A percentile compares a stretch with the other conserved stretches of the same genome.
Conservation (phyloP, 1,140 invertebrate genomes). For the Neuroterus valhalla region DNA sequence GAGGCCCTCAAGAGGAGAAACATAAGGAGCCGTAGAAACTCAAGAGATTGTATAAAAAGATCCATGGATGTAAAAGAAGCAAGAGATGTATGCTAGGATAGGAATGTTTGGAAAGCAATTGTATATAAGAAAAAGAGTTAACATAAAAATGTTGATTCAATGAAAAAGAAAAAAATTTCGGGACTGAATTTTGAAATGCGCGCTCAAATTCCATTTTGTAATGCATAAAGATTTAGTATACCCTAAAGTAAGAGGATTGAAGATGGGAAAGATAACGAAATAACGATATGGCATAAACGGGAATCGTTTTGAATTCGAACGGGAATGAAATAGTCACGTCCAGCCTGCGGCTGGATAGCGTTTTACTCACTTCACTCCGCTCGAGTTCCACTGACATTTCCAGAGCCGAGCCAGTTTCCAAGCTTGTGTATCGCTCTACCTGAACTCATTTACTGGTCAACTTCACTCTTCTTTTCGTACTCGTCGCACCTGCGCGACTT, state of each 20-base stretch:
- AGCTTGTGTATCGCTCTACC: background rate
- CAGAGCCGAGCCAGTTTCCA: background rate
- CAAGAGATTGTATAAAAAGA: too few relatives aligned
- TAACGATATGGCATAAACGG: background rate
- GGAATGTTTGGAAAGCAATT: too few relatives aligned
- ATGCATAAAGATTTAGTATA: too few relatives aligned
- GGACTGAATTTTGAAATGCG: too few relatives aligned
- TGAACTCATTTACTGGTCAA: background rate
- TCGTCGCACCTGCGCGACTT: slow-evolving; percentile 66
- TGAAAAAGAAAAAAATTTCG: too few relatives aligned
- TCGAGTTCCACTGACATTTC: background rate
- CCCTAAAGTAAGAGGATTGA: background rate
- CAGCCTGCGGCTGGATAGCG: background rate
- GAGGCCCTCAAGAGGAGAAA: too few relatives aligned
- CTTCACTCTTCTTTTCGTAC: slow-evolving; percentile 56
- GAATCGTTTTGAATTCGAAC: background rate
- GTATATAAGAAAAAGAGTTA: too few relatives aligned
- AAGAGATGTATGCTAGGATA: too few relatives aligned
- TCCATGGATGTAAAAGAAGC: too few relatives aligned
- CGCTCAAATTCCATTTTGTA: too few relatives aligned
- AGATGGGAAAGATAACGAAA: background rate
- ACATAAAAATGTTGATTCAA: too few relatives aligned
- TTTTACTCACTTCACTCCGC: background rate
- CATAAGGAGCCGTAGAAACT: too few relatives aligned
- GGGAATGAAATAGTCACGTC: background rate